Evolutionary conservation across 2,797 vertebrate species (phyloP).

Genomic region (Gambusia yucatana): DNA sequence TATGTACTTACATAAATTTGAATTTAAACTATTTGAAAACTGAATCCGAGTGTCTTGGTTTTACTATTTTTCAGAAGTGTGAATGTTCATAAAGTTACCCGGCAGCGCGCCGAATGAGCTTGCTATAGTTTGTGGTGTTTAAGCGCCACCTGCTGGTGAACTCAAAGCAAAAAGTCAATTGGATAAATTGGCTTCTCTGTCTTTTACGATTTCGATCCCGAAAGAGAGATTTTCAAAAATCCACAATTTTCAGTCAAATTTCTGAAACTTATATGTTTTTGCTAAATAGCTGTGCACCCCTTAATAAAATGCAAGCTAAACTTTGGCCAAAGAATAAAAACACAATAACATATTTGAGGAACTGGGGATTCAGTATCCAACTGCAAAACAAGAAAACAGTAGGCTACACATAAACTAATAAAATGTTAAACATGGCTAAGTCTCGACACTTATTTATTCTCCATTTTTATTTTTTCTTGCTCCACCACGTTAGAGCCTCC

Average conservation of each 20-base stretch:
- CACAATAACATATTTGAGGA: background rate
- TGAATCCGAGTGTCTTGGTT: background rate
- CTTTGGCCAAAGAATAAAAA: background rate
- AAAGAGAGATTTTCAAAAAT: no score
- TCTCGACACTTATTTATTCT: background rate
- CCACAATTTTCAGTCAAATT: background rate
- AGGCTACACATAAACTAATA: background rate
- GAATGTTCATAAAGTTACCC: background rate
- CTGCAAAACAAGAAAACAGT: background rate
- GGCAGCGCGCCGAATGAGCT: no score
- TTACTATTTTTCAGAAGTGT: background rate
- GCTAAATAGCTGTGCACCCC: background rate
- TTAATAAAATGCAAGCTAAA: background rate
- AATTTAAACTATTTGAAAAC: background rate
- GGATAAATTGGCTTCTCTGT: background rate
- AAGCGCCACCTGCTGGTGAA: constrained; percentile 60
- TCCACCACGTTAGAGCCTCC: background rate
- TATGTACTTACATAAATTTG: background rate
- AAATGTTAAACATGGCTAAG: background rate
- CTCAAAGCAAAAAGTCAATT: background rate
- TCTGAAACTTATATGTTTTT: background rate
- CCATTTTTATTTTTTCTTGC: background rate
- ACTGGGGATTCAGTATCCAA: background rate
- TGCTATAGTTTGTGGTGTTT: constrained; percentile 26
- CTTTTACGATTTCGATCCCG: background rate